phyloP scores from a whole-genome alignment of 37 sponge, comb jelly and placozoan genomes.

The Cliona cf. orientalis region DNA sequence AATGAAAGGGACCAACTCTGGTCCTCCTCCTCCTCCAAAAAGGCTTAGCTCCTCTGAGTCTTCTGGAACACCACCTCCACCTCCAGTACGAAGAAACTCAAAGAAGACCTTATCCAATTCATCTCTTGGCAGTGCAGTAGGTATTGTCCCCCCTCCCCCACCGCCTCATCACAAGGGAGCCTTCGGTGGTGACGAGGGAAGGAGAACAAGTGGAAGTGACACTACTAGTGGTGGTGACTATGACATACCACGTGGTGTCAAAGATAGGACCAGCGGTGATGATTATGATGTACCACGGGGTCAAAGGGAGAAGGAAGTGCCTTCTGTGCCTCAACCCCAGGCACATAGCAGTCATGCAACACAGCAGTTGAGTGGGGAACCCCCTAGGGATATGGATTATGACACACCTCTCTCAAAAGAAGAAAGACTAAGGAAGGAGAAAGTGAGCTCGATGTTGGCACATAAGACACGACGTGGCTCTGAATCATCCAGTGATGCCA shows the following conservation, averaged over 20 bases:
- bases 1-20: background rate
- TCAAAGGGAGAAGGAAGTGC: constrained; percentile 3
- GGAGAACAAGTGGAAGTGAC: background rate
- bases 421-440: constrained; percentile 35
- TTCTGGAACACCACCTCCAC: constrained; percentile 5
- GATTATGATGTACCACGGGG: constrained; percentile 42
- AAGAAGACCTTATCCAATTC: constrained; percentile 5
- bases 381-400: constrained; percentile 31
- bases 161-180: background rate
- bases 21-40: background rate
- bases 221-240: constrained; percentile 22
- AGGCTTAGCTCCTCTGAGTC: background rate
- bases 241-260: constrained; percentile 12
- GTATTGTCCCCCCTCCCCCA: background rate
- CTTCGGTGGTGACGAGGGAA: constrained; percentile 3
- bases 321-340: background rate
- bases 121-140: background rate
- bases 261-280: background rate
- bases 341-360: too few relatives aligned
- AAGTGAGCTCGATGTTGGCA: background rate
- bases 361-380: too few relatives aligned
- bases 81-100: constrained; percentile 21
- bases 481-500: constrained; percentile 16
- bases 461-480: background rate
- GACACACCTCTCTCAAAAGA: constrained; percentile 20